phyloP scores from a whole-genome alignment of 2,797 vertebrate genomes.

The Todus mexicanus region DNA sequence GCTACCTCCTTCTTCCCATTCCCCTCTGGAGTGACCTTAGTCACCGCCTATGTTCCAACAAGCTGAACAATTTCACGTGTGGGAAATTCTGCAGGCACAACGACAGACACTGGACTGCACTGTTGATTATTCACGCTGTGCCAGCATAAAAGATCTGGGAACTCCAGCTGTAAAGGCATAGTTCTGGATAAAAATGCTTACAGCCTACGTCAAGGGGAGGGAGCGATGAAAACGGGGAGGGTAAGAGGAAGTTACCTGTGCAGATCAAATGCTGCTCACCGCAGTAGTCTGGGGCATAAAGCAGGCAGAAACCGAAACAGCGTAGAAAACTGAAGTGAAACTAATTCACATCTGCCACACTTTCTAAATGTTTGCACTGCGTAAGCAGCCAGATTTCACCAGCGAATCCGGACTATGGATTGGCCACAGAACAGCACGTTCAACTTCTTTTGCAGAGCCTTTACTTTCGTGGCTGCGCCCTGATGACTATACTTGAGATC shows the following conservation, averaged over 20 bases:
- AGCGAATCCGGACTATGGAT: neutral
- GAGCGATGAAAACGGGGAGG: neutral
- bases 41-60: neutral
- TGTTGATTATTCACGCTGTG: slow-evolving; percentile 39
- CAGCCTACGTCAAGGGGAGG: neutral
- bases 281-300: neutral
- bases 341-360: neutral
- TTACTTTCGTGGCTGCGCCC: neutral
- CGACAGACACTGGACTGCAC: neutral
- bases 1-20: neutral
- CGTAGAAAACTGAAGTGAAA: neutral
- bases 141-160: neutral
- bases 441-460: neutral
- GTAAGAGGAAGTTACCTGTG: neutral
- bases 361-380: neutral
- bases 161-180: neutral
- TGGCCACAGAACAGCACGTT: neutral
- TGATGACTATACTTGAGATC: neutral
- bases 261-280: neutral
- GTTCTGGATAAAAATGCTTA: neutral
- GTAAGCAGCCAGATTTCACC: neutral
- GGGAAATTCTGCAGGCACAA: slow-evolving; percentile 40
- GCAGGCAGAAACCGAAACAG: neutral
- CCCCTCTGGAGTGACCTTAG: slow-evolving; percentile 25
- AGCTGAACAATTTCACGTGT: slow-evolving; percentile 42